A percentile compares a stretch with the other conserved stretches of the same genome.
phyloP scores from a whole-genome alignment of 2,888 invertebrate species.

The Chirona hameri region DNA sequence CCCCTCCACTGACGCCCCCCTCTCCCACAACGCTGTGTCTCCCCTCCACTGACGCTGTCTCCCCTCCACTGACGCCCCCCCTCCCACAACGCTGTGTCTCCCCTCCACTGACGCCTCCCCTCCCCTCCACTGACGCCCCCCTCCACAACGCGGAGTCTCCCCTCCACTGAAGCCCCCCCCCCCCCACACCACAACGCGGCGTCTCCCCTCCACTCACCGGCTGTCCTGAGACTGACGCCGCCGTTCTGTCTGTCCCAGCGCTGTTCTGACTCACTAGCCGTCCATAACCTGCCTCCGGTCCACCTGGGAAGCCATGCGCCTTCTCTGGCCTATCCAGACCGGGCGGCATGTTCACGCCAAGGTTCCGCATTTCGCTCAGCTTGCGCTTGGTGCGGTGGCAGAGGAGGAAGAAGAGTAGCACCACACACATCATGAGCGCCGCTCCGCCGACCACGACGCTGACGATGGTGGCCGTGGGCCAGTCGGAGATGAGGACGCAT shows the following conservation, averaged over 20 bases:
- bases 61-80: no score
- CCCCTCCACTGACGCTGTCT: neutral
- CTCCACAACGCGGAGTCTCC: no score
- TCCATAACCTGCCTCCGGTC: neutral
- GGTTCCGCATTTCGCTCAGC: slow-evolving; percentile 22
- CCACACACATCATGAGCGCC: neutral
- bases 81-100: no score
- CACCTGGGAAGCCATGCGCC: neutral
- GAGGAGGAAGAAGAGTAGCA: neutral
- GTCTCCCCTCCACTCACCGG: neutral
- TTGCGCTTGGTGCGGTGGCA: slow-evolving; percentile 9
- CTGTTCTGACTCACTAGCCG: neutral
- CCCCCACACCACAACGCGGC: no score
- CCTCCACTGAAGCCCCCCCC: no score
- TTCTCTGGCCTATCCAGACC: slow-evolving; percentile 8
- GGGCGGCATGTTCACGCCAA: slow-evolving; percentile 14
- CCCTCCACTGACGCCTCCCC: no score
- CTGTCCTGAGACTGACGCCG: neutral
- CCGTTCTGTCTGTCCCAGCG: neutral
- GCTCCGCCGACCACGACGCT: neutral
- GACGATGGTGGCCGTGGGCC: slow-evolving; percentile 13
- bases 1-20: no score
- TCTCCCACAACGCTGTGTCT: neutral
- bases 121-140: no score
- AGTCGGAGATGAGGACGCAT: slow-evolving; percentile 7